Conservation (phyloP, 1,140 invertebrate species). For the Micrasema longulum region DNA sequence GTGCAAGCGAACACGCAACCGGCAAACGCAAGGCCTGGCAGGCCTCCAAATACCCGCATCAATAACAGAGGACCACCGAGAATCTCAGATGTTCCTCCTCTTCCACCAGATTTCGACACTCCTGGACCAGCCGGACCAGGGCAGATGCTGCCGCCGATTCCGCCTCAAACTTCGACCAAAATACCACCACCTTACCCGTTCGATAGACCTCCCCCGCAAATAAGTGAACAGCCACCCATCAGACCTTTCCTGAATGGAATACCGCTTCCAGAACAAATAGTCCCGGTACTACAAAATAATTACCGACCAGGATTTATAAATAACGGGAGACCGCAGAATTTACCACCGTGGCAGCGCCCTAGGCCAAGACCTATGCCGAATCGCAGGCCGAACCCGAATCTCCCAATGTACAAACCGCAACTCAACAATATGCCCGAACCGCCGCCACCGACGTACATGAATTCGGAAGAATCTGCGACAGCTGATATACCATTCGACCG, state of each 20-base stretch:
- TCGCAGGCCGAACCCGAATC: constrained; percentile 63
- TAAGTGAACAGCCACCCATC: constrained; percentile 59
- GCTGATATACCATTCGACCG: constrained; percentile 52
- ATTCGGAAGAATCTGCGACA: constrained; percentile 15
- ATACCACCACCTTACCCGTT: constrained; percentile 76
- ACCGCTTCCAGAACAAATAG: constrained; percentile 80
- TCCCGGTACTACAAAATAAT: constrained; percentile 67
- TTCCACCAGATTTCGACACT: constrained; percentile 77
- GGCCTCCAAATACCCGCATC: constrained; percentile 77
- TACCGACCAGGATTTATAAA: constrained; percentile 63
- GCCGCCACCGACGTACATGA: constrained; percentile 4
- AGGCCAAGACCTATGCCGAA: constrained; percentile 64
- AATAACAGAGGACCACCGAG: constrained; percentile 90
- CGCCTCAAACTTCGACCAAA: constrained; percentile 67
- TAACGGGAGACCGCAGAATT: constrained; percentile 64
- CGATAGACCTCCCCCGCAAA: constrained; percentile 68
- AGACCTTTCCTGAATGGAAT: constrained; percentile 75
- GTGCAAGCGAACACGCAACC: constrained; percentile 77
- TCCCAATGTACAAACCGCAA: constrained; percentile 64
- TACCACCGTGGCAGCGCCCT: constrained; percentile 72
- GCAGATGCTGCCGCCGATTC: constrained; percentile 57
- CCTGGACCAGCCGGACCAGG: constrained; percentile 64
- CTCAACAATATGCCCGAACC: constrained; percentile 25
- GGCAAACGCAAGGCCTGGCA: constrained; percentile 66
- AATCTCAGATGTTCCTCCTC: constrained; percentile 78